Percentiles rank a stretch among this genome's conserved stretches.
These are phyloP conservation scores for Drepanosiphum platanoidis DNA, from an alignment of 2,888 invertebrate genomes.

Conservation along the genomic window DNA sequence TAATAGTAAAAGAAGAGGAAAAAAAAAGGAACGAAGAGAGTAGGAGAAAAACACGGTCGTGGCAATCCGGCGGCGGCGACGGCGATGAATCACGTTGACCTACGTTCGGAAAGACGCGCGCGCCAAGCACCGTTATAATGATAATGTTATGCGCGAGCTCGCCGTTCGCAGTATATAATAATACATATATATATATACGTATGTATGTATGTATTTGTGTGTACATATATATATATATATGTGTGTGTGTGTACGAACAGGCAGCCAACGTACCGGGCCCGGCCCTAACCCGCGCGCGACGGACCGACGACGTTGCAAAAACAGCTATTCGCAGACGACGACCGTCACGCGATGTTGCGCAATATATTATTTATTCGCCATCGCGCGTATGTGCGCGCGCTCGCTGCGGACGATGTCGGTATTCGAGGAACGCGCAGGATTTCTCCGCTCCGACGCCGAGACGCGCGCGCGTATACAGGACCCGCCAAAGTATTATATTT, in stretches of 20 bases:
- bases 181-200: too few species aligned
- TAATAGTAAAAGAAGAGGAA: not conserved
- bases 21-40: not conserved
- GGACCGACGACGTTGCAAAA: not conserved
- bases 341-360: conserved; percentile 6
- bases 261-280: not conserved
- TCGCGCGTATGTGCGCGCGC: not conserved
- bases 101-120: conserved; percentile 53
- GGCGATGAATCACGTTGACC: conserved; percentile 60
- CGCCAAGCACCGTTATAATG: conserved; percentile 56
- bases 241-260: not conserved
- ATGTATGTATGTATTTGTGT: too few species aligned
- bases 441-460: too few species aligned
- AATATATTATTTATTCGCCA: not conserved
- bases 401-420: too few species aligned
- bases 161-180: not conserved
- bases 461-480: not conserved
- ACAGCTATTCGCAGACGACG: not conserved
- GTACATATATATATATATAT: too few species aligned
- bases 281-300: not conserved
- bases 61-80: conserved; percentile 35
- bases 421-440: too few species aligned
- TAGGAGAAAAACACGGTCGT: conserved; percentile 1
- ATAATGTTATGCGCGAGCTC: conserved; percentile 40
- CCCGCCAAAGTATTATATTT: too few species aligned